phyloP scores from a whole-genome alignment of 53 echinoderm and acorn worm species.

The Paracentrotus lividus region DNA sequence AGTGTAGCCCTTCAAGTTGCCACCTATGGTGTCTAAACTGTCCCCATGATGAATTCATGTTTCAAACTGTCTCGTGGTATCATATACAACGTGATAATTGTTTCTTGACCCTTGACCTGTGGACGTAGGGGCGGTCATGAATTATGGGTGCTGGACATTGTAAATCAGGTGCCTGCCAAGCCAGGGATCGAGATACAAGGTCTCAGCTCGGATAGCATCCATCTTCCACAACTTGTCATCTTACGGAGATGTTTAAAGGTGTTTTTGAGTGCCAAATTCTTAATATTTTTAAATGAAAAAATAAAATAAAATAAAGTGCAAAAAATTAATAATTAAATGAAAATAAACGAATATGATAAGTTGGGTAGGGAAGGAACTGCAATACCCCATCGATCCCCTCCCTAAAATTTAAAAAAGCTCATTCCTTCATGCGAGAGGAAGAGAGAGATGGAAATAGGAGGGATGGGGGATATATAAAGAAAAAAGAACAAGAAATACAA shows the following conservation, averaged over 20 bases:
- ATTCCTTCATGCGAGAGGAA: background rate
- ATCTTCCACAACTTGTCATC: background rate
- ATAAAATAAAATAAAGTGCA: background rate
- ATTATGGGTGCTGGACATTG: slow-evolving; percentile 7
- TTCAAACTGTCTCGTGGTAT: slow-evolving; percentile 55
- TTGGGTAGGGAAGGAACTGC: too few relatives aligned
- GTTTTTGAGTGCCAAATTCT: too few relatives aligned
- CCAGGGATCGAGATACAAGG: slow-evolving; percentile 11
- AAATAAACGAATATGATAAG: too few relatives aligned
- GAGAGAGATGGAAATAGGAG: background rate
- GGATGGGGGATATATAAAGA: background rate
- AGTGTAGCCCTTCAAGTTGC: background rate
- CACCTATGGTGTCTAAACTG: slow-evolving; percentile 48
- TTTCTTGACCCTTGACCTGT: slow-evolving; percentile 59
- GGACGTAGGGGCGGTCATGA: slow-evolving; percentile 22
- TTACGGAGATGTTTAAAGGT: too few relatives aligned
- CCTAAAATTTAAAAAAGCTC: too few relatives aligned
- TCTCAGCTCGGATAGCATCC: background rate
- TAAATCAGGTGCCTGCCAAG: slow-evolving; percentile 41
- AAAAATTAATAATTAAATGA: too few relatives aligned
- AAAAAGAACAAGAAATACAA: too few relatives aligned
- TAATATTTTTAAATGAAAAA: background rate
- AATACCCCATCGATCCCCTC: too few relatives aligned
- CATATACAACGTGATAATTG: slow-evolving; percentile 72
- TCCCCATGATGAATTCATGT: slow-evolving; percentile 61